phyloP scores from a whole-genome alignment of 2,888 invertebrate genomes.

The Horisme vitalbata region DNA sequence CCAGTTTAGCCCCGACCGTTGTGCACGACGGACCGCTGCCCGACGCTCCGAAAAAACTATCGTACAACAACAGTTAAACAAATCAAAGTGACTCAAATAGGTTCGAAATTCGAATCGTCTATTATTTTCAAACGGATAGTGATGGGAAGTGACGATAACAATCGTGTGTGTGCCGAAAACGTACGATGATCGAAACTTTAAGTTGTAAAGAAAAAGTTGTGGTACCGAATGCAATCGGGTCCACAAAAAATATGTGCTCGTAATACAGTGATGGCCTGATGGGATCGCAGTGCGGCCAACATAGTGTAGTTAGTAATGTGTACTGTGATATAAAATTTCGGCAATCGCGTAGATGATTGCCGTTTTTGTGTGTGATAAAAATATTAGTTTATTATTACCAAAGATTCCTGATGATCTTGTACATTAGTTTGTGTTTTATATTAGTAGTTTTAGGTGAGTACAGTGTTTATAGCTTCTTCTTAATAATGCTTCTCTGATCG shows the following conservation, averaged over 20 bases:
- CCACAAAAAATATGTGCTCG: constrained; percentile 75
- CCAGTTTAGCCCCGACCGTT: constrained; percentile 71
- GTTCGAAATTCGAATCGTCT: constrained; percentile 47
- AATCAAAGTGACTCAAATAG: constrained; percentile 65
- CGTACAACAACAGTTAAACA: constrained; percentile 72
- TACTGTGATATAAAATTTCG: constrained; percentile 79
- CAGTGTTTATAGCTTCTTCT: constrained; percentile 32
- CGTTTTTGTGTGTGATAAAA: constrained; percentile 73
- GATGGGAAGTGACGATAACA: constrained; percentile 59
- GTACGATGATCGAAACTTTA: constrained; percentile 78
- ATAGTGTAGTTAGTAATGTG: constrained; percentile 79
- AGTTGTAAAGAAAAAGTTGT: constrained; percentile 74
- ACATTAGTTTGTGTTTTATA: constrained; percentile 82
- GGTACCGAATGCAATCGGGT: constrained; percentile 69
- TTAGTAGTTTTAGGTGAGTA: constrained; percentile 82
- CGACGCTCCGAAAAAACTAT: constrained; percentile 60
- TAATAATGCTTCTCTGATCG: constrained; percentile 34
- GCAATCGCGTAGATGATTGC: constrained; percentile 79
- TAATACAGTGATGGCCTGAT: constrained; percentile 76
- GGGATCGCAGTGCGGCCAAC: constrained; percentile 77
- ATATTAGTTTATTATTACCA: constrained; percentile 80
- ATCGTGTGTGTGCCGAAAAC: constrained; percentile 41
- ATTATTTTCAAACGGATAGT: constrained; percentile 45
- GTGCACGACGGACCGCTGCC: constrained; percentile 60
- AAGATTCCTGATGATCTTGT: constrained; percentile 83